A percentile compares a stretch with the other conserved stretches of the same genome.
phyloP scores from a whole-genome alignment of 2,113 vertebrate species.

The Pholis gunnellus region DNA sequence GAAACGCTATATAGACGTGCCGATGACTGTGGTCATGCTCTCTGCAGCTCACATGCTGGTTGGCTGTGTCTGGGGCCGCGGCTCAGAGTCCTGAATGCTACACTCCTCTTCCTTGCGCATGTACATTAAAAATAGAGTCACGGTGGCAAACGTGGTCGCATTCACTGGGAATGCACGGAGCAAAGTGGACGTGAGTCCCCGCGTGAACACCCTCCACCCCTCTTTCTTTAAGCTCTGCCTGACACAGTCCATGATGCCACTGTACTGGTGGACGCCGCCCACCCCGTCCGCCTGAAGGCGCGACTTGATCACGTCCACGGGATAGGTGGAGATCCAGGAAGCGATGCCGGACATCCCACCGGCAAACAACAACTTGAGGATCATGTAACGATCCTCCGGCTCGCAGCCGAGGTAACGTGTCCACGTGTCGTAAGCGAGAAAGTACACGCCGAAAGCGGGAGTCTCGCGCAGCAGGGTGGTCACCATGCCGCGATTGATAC shows the following conservation, averaged over 20 bases:
- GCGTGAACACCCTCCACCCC: conserved; percentile 92
- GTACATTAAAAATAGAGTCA: conserved; percentile 93
- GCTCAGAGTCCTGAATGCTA: conserved; percentile 83
- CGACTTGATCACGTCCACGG: conserved; percentile 96
- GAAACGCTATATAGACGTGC: background rate
- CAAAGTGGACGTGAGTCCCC: conserved; percentile 94
- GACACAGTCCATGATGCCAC: conserved; percentile 91
- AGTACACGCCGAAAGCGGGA: conserved; percentile 97
- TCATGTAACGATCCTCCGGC: conserved; percentile 90
- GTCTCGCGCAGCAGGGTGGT: conserved; percentile 94
- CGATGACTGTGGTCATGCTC: background rate
- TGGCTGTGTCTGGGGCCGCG: conserved; percentile 88
- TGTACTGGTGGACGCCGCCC: conserved; percentile 88
- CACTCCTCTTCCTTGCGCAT: conserved; percentile 86
- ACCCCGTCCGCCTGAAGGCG: conserved; percentile 95
- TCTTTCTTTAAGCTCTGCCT: conserved; percentile 90
- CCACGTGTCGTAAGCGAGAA: conserved; percentile 92
- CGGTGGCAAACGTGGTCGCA: conserved; percentile 95
- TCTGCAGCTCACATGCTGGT: conserved; percentile 85
- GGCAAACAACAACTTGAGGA: conserved; percentile 94
- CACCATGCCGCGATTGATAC: conserved; percentile 95
- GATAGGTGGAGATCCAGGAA: conserved; percentile 98
- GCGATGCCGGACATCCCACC: conserved; percentile 94
- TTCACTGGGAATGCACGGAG: conserved; percentile 97
- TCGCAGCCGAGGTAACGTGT: conserved; percentile 92